Evolutionary conservation across 2,113 vertebrate species (phyloP).

Genomic region (Rhinolophus sinicus): DNA sequence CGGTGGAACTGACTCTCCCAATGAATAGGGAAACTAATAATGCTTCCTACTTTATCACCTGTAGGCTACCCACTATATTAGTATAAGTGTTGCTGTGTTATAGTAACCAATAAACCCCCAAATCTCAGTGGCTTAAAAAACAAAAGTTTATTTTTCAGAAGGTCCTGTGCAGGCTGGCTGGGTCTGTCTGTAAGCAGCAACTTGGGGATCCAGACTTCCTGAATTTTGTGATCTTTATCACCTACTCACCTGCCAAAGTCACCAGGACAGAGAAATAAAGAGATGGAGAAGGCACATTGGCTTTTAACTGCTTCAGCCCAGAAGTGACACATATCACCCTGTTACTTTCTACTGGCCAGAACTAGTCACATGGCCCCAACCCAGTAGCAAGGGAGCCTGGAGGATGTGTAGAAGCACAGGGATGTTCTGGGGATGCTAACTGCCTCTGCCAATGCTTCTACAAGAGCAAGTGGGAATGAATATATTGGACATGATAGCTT

Average conservation of each 20-base stretch:
- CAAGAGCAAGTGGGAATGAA: neutral
- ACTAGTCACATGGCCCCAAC: neutral
- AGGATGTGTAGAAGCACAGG: neutral
- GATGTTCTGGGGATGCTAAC: neutral
- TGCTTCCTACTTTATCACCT: neutral
- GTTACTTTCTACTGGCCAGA: neutral
- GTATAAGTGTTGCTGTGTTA: neutral
- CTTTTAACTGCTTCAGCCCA: neutral
- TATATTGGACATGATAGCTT: neutral
- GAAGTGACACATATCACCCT: neutral
- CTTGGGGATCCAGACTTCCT: neutral
- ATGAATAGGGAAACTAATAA: neutral
- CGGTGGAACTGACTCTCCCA: neutral
- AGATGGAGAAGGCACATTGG: neutral
- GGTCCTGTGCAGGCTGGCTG: neutral
- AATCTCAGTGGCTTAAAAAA: slow-evolving; percentile 2
- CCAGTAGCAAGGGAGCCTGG: neutral
- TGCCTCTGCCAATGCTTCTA: neutral
- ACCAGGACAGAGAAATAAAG: neutral
- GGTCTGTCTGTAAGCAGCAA: neutral
- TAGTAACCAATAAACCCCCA: neutral
- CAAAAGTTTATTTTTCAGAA: neutral
- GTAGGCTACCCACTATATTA: neutral
- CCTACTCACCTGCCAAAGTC: neutral
- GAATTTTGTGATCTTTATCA: neutral